A percentile compares a stretch with the other conserved stretches of the same genome.
Evolutionary conservation across 2,888 invertebrate genomes (phyloP).

Genomic region (Nematopogon swammerdamellus): DNA sequence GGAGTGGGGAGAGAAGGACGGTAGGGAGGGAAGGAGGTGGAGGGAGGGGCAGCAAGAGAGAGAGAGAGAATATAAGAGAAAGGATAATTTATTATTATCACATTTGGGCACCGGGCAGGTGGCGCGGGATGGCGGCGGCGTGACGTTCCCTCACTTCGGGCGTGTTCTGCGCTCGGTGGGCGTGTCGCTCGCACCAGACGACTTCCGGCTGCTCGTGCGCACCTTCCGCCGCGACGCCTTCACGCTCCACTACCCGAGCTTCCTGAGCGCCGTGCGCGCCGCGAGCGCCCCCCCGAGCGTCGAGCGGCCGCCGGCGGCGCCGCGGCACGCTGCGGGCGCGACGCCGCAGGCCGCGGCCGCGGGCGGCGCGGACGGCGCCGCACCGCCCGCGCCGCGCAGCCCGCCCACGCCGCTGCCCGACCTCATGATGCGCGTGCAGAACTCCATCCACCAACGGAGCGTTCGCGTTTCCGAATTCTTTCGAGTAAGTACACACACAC

Average conservation of each 20-base stretch:
- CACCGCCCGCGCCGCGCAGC: constrained; percentile 42
- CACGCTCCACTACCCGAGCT: constrained; percentile 75
- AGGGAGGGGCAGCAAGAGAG: no score
- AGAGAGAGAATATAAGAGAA: no score
- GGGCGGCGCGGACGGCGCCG: constrained; percentile 52
- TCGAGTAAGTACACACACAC: constrained; percentile 24
- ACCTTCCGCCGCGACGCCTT: constrained; percentile 74
- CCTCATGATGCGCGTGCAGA: constrained; percentile 63
- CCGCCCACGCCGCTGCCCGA: constrained; percentile 31
- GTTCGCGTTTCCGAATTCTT: constrained; percentile 68
- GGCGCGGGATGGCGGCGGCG: constrained; percentile 69
- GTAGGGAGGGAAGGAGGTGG: no score
- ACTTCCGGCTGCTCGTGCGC: constrained; percentile 70
- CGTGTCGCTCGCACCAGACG: constrained; percentile 65
- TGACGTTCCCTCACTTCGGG: constrained; percentile 74
- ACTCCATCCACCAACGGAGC: constrained; percentile 61
- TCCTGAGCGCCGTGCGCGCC: constrained; percentile 64
- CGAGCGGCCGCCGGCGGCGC: constrained; percentile 54
- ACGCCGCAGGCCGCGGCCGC: constrained; percentile 32
- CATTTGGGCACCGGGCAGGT: no score
- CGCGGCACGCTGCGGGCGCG: constrained; percentile 32
- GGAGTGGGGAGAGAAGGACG: no score
- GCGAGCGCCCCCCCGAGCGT: constrained; percentile 64
- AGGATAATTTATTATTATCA: no score
- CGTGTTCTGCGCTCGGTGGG: constrained; percentile 70